Conservation (phyloP, 1,140 invertebrate genomes). For the Battus philenor region DNA sequence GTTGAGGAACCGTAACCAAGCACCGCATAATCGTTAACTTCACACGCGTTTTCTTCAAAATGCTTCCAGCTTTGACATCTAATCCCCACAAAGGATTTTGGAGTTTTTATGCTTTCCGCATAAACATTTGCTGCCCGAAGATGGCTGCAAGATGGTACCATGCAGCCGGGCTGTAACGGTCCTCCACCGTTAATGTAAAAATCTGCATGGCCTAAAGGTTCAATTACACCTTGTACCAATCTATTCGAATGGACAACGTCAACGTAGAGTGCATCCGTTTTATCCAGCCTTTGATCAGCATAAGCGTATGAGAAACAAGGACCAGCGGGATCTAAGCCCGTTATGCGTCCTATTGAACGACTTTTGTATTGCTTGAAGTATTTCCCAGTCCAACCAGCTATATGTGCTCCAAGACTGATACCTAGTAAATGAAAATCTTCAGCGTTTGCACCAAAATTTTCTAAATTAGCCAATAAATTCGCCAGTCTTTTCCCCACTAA, state of each 20-base stretch:
- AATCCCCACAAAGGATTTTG: constrained; percentile 73
- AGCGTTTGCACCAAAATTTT: constrained; percentile 68
- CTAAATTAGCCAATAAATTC: constrained; percentile 70
- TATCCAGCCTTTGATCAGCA: constrained; percentile 76
- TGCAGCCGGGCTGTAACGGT: constrained; percentile 79
- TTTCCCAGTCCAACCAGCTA: constrained; percentile 78
- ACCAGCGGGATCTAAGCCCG: constrained; percentile 77
- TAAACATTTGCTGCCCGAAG: constrained; percentile 77
- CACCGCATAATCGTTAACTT: constrained; percentile 44
- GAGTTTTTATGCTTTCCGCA: constrained; percentile 76
- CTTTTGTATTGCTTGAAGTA: constrained; percentile 66
- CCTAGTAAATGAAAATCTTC: constrained; percentile 77
- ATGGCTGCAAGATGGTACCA: constrained; percentile 78
- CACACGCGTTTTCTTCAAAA: constrained; percentile 70
- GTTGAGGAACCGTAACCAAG: constrained; percentile 76
- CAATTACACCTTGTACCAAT: constrained; percentile 76
- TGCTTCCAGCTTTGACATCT: constrained; percentile 67
- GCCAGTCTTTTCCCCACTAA: constrained; percentile 70
- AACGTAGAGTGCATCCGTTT: constrained; percentile 78
- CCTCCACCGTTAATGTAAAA: constrained; percentile 84
- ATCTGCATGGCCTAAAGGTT: constrained; percentile 79
- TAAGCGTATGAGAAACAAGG: constrained; percentile 71
- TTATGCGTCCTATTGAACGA: constrained; percentile 59
- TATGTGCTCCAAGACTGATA: constrained; percentile 79
- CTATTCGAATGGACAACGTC: constrained; percentile 81